Percentiles rank a stretch among this genome's conserved stretches.
phyloP scores from a whole-genome alignment of 2,888 invertebrate species.

The Bombylius discolor region DNA sequence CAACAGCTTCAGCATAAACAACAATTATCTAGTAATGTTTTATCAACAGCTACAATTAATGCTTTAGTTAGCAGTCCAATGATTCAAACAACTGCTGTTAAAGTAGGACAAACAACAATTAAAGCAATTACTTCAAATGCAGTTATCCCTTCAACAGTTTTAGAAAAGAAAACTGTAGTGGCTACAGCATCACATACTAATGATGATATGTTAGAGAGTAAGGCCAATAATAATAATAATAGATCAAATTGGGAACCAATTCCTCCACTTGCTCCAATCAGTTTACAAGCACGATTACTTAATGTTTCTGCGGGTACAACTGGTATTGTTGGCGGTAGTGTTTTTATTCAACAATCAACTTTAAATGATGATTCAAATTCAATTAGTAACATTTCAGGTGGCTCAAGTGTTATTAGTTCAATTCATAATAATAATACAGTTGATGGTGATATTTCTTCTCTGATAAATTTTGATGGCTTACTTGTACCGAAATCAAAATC shows the following conservation, averaged over 20 bases:
- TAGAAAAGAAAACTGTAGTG: slow-evolving; percentile 25
- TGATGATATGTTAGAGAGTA: slow-evolving; percentile 1
- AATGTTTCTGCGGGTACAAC: not conserved
- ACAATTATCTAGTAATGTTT: slow-evolving; percentile 13
- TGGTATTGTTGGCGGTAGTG: slow-evolving; percentile 1
- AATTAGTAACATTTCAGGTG: slow-evolving; percentile 43
- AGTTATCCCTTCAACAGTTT: slow-evolving; percentile 17
- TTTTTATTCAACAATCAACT: slow-evolving; percentile 10
- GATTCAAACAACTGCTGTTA: slow-evolving; percentile 32
- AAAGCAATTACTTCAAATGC: slow-evolving; percentile 25
- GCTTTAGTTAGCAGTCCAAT: slow-evolving; percentile 33
- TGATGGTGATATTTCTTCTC: slow-evolving; percentile 45
- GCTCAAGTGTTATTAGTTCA: slow-evolving; percentile 42
- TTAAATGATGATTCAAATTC: slow-evolving; percentile 38
- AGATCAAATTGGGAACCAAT: slow-evolving; percentile 26
- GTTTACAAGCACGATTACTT: slow-evolving; percentile 9
- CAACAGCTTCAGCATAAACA: slow-evolving; percentile 27
- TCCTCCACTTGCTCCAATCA: slow-evolving; percentile 33
- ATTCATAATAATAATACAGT: slow-evolving; percentile 27
- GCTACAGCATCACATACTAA: not conserved
- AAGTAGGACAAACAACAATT: slow-evolving; percentile 35
- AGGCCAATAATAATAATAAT: not conserved
- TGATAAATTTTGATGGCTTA: slow-evolving; percentile 51
- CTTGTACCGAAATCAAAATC: slow-evolving; percentile 42
- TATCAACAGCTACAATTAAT: slow-evolving; percentile 30